Conservation (phyloP, 2,113 vertebrate species). For the Geococcyx californianus region DNA sequence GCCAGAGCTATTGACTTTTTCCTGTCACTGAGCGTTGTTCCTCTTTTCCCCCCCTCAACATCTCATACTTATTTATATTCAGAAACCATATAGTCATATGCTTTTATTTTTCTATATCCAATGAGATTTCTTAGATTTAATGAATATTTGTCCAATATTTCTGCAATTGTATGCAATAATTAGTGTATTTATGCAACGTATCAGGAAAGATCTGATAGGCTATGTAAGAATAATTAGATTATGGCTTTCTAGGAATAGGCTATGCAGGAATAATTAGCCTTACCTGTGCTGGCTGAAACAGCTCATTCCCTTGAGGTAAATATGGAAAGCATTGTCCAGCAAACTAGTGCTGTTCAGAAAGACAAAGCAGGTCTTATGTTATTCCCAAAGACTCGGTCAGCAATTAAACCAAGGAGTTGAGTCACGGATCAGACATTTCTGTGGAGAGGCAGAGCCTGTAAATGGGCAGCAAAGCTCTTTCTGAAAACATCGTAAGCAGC, state of each 20-base stretch:
- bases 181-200: background rate
- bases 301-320: background rate
- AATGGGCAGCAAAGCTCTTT: background rate
- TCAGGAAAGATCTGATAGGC: background rate
- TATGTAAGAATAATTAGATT: background rate
- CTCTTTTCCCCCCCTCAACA: background rate
- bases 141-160: background rate
- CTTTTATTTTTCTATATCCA: background rate
- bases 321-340: background rate
- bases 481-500: background rate
- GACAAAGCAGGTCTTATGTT: background rate
- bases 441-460: background rate
- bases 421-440: background rate
- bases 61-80: background rate
- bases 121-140: background rate
- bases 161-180: background rate
- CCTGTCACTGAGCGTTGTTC: background rate
- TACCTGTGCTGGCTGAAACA: background rate
- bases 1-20: background rate
- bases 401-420: background rate
- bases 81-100: background rate
- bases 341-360: background rate
- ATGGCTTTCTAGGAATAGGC: background rate
- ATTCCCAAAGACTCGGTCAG: background rate
- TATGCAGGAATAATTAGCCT: background rate